Percentiles rank a stretch among this genome's conserved stretches.
phyloP scores from a whole-genome alignment of 2,113 vertebrate species.

The Cercopithecus mona region DNA sequence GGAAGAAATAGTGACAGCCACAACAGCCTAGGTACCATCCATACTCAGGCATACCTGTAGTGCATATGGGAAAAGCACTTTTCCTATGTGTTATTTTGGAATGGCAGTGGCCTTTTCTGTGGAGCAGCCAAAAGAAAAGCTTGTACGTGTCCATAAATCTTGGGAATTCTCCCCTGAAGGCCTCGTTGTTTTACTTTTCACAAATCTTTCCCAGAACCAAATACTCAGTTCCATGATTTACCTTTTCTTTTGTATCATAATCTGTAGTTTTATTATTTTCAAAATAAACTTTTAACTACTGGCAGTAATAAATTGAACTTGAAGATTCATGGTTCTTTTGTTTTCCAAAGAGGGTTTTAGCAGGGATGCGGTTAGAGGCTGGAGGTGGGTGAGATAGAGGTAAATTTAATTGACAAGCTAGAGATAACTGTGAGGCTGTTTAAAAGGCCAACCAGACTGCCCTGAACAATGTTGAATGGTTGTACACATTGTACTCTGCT shows the following conservation, averaged over 20 bases:
- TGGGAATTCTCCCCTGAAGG: neutral
- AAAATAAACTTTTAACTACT: neutral
- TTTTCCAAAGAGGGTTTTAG: constrained; percentile 11
- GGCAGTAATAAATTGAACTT: neutral
- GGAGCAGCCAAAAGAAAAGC: neutral
- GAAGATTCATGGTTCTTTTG: neutral
- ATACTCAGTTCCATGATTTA: neutral
- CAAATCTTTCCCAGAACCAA: constrained; percentile 17
- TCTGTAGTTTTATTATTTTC: constrained; percentile 9
- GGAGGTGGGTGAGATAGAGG: neutral
- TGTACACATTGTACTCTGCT: neutral
- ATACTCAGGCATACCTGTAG: neutral
- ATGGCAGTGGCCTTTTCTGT: neutral
- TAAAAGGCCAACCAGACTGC: neutral
- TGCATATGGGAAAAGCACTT: neutral
- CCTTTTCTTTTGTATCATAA: neutral
- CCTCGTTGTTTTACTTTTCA: constrained; percentile 22
- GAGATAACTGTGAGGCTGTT: neutral
- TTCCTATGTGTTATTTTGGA: neutral
- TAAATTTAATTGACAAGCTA: neutral
- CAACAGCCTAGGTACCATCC: neutral
- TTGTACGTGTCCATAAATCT: neutral
- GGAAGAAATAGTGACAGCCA: neutral
- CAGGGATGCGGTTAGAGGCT: neutral
- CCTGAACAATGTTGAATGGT: neutral